phyloP scores from a whole-genome alignment of 1,140 invertebrate species.

The Pseudomyrmex pallidus region DNA sequence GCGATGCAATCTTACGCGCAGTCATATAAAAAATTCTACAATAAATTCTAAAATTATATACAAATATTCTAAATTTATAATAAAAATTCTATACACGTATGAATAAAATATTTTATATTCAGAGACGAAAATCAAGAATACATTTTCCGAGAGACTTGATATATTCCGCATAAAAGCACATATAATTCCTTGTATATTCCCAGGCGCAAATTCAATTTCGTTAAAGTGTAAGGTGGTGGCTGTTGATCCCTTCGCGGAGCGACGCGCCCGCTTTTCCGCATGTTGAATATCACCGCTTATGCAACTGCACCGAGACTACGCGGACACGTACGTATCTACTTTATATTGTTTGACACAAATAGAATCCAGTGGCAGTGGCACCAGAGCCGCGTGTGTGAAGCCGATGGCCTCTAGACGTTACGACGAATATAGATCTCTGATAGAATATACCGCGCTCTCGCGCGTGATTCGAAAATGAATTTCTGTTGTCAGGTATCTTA shows the following conservation, averaged over 20 bases:
- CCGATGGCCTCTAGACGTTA: constrained; percentile 50
- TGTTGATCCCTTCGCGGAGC: constrained; percentile 17
- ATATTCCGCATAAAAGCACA: neutral
- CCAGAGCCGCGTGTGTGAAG: constrained; percentile 32
- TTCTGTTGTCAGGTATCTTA: neutral
- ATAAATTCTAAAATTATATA: too few relatives aligned
- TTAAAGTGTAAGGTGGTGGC: constrained; percentile 19
- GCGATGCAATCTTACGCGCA: neutral
- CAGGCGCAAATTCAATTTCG: constrained; percentile 39
- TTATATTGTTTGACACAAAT: constrained; percentile 69
- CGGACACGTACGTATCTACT: constrained; percentile 42
- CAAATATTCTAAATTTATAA: too few relatives aligned
- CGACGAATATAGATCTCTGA: constrained; percentile 46
- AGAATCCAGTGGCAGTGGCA: constrained; percentile 40
- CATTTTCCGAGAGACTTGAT: neutral
- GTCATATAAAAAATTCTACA: neutral
- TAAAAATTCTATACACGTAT: too few relatives aligned
- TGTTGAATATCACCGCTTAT: constrained; percentile 31
- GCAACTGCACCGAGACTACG: constrained; percentile 33
- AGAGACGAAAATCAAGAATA: neutral
- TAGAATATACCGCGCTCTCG: neutral
- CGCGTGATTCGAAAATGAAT: constrained; percentile 6
- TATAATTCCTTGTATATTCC: constrained; percentile 4
- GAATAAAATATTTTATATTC: too few relatives aligned
- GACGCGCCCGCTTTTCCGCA: neutral